Percentiles rank a stretch among this genome's conserved stretches.
Conservation (phyloP, 2,113 vertebrate species). For the Oriolus oriolus region DNA sequence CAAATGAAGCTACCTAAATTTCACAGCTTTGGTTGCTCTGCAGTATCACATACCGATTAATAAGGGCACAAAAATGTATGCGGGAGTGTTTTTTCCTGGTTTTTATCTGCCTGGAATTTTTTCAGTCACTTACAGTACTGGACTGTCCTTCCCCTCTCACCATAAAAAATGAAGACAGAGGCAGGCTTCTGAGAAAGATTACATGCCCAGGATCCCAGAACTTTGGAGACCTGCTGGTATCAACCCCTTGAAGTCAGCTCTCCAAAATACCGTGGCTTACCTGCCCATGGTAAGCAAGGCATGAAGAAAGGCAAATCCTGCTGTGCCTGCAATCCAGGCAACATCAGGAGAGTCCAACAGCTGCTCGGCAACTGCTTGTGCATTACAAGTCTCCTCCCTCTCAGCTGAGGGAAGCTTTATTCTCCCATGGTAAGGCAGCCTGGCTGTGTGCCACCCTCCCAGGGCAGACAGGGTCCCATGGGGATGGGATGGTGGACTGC, state of each 20-base stretch:
- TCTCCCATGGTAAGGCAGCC: too few relatives aligned
- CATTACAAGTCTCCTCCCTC: rapidly evolving
- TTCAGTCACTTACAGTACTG: not conserved
- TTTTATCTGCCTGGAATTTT: not conserved
- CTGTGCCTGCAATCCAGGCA: not conserved
- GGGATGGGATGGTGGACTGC: not conserved
- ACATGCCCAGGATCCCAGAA: not conserved
- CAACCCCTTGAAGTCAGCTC: not conserved
- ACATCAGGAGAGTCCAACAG: rapidly evolving
- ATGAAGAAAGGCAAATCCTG: not conserved
- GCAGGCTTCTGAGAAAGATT: not conserved
- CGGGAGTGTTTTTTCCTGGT: not conserved
- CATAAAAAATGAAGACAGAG: not conserved
- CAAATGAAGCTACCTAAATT: not conserved
- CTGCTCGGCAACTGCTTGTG: not conserved
- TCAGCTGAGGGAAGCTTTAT: not conserved
- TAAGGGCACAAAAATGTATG: not conserved
- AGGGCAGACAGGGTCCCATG: rapidly evolving
- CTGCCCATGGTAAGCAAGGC: rapidly evolving
- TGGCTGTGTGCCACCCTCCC: rapidly evolving
- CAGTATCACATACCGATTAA: not conserved
- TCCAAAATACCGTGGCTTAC: rapidly evolving
- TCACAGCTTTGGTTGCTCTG: not conserved
- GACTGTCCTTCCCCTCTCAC: not conserved
- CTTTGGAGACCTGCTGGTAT: not conserved